Evolutionary conservation across 2,797 vertebrate genomes (phyloP), one percentile per base, ranked within the genome.

Genomic region (Sciaenops ocellatus): DNA sequence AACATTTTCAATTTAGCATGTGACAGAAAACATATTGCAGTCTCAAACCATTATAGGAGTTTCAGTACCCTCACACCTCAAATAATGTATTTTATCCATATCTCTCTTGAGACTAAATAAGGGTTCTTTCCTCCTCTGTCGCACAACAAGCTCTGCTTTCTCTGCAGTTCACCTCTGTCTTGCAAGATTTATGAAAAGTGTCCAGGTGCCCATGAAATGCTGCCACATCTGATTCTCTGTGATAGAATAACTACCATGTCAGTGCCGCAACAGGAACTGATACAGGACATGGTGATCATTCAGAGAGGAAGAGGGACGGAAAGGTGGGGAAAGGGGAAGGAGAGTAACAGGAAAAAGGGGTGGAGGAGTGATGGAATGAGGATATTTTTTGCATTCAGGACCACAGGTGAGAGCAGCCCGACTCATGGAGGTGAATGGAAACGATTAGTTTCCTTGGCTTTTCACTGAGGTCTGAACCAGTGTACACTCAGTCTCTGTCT

Each of bases 121-220:
- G 67, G 47, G 41, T 83, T 54, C 63, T 66, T 74, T 38, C 46
- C 64, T 44, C 42, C 24, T 57, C 62, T 72, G 63, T 69, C 75
- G 72, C 73, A 56, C 62, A 55, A 34, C 9, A 4, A 57, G 24
- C 60, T 71, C 55, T 44, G 56, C 76, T 69, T 83, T 82, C 65
- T 20, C 76, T 65, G 77, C 69, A 72, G 56, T 72, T 85, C 82
- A 87, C 79, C 82, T 73, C 71, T 76, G 65, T 75, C 73, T 70
- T 82, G 81, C 68, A 88, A 89, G 83, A 94, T 93, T 92, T 90
- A 92, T 90, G 80, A 86, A 85, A 80, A 81, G 80, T 73, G 72
- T 87, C 90, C 84, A 78, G 84, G 85, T 85, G 80, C 61, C 84
- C 62, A 64, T 89, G 89, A 91, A 93, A 93, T 62, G 57, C 87